Percentiles rank a stretch among this genome's conserved stretches.
These are phyloP conservation scores for Sebastolobus altivelis DNA, from an alignment of 2,797 vertebrate species.

Conservation along the genomic window DNA sequence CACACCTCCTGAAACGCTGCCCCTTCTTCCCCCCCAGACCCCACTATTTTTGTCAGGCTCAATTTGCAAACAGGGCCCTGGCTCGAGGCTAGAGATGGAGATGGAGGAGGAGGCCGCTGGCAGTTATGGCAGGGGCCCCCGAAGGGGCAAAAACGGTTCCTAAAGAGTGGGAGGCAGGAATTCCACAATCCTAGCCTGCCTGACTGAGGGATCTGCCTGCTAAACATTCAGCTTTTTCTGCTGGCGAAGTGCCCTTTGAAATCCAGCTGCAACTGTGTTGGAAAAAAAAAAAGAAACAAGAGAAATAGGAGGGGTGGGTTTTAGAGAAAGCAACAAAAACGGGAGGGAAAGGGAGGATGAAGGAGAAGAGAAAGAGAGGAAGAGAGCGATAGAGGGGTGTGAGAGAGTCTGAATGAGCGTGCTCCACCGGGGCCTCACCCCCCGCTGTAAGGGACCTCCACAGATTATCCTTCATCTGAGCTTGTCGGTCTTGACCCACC, in stretches of 20 bases:
- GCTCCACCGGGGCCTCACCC: conserved; percentile 81
- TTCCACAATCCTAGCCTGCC: conserved; percentile 83
- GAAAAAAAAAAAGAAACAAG: conserved; percentile 41
- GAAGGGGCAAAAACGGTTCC: conserved; percentile 82
- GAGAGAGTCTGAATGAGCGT: conserved; percentile 68
- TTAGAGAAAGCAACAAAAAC: conserved; percentile 53
- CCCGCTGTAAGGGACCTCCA: conserved; percentile 83
- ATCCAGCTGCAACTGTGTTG: conserved; percentile 84
- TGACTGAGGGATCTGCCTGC: conserved; percentile 80
- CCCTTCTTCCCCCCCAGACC: conserved; percentile 48
- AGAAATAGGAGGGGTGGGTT: conserved; percentile 46
- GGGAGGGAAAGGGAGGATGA: conserved; percentile 46
- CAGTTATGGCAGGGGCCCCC: conserved; percentile 86
- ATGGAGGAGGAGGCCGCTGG: conserved; percentile 77
- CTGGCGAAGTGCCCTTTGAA: conserved; percentile 83
- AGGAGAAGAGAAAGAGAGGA: conserved; percentile 60
- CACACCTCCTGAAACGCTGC: conserved; percentile 63
- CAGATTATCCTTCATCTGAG: conserved; percentile 87
- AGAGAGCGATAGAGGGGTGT: conserved; percentile 41
- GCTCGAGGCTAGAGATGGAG: conserved; percentile 73
- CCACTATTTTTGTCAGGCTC: conserved; percentile 76
- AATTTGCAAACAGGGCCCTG: conserved; percentile 80
- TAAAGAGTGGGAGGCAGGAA: conserved; percentile 88
- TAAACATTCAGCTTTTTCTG: conserved; percentile 85
- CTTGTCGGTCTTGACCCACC: conserved; percentile 76